phyloP scores from a whole-genome alignment of 2,888 invertebrate species.

The Digitonthophagus gazella region DNA sequence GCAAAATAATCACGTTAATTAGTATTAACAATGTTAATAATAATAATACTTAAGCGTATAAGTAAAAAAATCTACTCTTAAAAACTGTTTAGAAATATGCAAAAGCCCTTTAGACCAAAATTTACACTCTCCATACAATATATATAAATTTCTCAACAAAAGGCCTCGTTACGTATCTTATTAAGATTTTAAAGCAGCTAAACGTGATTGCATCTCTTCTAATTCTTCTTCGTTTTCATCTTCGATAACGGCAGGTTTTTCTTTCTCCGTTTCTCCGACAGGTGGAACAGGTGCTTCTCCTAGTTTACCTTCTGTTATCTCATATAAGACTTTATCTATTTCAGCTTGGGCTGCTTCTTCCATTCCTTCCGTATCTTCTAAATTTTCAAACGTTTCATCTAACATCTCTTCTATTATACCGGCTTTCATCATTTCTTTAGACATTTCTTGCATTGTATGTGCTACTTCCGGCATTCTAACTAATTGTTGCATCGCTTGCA shows the following conservation, averaged over 20 bases:
- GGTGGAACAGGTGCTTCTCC: constrained; percentile 87
- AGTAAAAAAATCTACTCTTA: background rate
- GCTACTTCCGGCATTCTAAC: constrained; percentile 91
- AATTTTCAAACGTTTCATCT: constrained; percentile 92
- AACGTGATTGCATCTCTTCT: constrained; percentile 87
- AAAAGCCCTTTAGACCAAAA: background rate
- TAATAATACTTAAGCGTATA: background rate
- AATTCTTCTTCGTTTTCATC: constrained; percentile 72
- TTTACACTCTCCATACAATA: background rate
- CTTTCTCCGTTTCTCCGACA: constrained; percentile 61
- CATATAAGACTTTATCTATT: constrained; percentile 68
- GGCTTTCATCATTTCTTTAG: constrained; percentile 98
- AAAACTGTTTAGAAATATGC: background rate
- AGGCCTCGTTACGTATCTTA: constrained; percentile 2
- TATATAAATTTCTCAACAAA: too few species aligned
- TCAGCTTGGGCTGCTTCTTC: constrained; percentile 95
- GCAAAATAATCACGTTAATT: background rate
- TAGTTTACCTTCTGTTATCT: constrained; percentile 85
- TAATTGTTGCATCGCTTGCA: constrained; percentile 95
- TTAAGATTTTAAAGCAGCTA: constrained; percentile 87
- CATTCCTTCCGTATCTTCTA: constrained; percentile 92
- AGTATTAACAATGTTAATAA: background rate
- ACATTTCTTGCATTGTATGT: constrained; percentile 94
- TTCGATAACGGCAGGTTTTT: constrained; percentile 52
- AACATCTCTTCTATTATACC: constrained; percentile 99